These are phyloP conservation scores for Hyles lineata DNA, from an alignment of 2,888 invertebrate genomes.

Conservation along the genomic window DNA sequence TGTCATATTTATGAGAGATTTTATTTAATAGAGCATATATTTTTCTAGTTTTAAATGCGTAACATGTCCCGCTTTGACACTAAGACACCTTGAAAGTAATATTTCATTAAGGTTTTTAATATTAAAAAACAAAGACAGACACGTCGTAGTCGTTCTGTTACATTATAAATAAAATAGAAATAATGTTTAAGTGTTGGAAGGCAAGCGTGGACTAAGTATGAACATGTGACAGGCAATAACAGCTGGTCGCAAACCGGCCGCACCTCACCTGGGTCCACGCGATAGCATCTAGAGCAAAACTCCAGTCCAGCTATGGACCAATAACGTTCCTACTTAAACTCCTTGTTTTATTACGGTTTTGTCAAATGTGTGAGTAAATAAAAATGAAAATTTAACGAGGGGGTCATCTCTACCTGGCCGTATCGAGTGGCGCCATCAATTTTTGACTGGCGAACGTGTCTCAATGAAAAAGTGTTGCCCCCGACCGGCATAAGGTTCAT, in stretches of 20 bases:
- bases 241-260: conserved; percentile 33
- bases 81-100: background rate
- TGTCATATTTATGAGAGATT: background rate
- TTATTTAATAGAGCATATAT: too few relatives aligned
- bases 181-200: conserved; percentile 10
- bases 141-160: background rate
- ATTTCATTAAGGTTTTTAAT: too few relatives aligned
- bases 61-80: too few relatives aligned
- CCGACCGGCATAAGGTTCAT: conserved; percentile 33
- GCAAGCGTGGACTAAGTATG: conserved; percentile 17
- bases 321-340: conserved; percentile 46
- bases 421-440: conserved; percentile 63
- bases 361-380: conserved; percentile 46
- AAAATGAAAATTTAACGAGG: conserved; percentile 51
- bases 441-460: conserved; percentile 38
- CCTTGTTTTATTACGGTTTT: conserved; percentile 52
- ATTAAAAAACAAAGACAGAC: background rate
- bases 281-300: conserved; percentile 29
- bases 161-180: conserved; percentile 22
- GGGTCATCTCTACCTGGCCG: conserved; percentile 61
- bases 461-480: background rate
- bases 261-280: conserved; percentile 29
- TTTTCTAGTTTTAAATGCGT: too few relatives aligned
- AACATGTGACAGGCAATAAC: conserved; percentile 31
- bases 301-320: conserved; percentile 30